Conservation (phyloP, 1,140 invertebrate genomes). For the Aphis craccivora region DNA sequence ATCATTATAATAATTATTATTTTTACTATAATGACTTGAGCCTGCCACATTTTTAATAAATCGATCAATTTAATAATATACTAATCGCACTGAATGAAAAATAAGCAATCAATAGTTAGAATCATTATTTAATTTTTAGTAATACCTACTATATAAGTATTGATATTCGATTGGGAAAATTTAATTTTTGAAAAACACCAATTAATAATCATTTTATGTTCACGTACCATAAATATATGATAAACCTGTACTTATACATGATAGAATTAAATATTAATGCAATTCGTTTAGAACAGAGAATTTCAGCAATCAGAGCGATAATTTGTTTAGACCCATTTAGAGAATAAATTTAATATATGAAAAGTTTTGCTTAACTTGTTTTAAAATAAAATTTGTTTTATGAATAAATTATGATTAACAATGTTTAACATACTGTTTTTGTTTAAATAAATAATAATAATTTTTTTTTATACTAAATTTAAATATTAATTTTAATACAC, state of each 20-base stretch:
- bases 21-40: conserved; percentile 56
- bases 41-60: conserved; percentile 46
- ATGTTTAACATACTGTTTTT: background rate
- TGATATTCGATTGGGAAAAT: background rate
- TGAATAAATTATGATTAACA: background rate
- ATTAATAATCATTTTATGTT: background rate
- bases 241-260: background rate
- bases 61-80: conserved; percentile 35
- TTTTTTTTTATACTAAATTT: background rate
- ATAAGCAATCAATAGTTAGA: conserved; percentile 18
- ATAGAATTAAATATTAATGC: background rate
- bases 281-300: background rate
- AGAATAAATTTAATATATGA: background rate
- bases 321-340: background rate
- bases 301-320: background rate
- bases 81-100: background rate
- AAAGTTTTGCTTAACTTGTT: background rate
- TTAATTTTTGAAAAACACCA: conserved; percentile 43
- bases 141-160: background rate
- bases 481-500: background rate
- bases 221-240: background rate
- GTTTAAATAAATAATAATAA: background rate
- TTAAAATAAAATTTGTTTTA: background rate
- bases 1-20: conserved; percentile 44
- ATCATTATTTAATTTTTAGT: background rate